These are phyloP conservation scores for Tamandua tetradactyla DNA, from an alignment of 2,797 vertebrate genomes.

Conservation along the genomic window DNA sequence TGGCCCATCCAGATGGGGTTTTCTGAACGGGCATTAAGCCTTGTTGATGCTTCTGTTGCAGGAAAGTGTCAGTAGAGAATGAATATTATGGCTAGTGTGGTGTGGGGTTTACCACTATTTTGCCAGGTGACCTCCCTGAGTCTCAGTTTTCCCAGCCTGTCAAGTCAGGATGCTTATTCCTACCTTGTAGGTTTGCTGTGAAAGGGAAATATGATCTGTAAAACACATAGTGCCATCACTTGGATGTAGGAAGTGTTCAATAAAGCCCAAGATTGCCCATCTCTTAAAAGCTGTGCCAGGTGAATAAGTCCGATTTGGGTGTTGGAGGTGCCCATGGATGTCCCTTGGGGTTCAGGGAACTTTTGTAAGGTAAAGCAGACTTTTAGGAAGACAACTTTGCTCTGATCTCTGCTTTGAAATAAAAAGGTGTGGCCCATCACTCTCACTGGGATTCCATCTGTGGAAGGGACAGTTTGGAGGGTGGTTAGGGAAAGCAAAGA, in stretches of 20 bases:
- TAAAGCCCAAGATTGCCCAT: neutral
- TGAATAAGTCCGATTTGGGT: neutral
- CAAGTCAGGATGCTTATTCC: neutral
- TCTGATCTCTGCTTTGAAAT: neutral
- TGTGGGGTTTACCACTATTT: neutral
- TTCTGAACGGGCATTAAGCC: too few relatives aligned
- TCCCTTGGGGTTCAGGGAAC: neutral
- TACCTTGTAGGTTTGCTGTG: neutral
- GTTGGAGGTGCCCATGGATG: neutral
- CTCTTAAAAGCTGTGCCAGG: neutral
- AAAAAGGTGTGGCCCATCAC: neutral
- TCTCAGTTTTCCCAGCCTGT: slow-evolving; percentile 8
- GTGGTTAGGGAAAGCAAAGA: neutral
- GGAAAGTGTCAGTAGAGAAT: neutral
- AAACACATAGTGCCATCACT: neutral
- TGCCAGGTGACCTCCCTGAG: neutral
- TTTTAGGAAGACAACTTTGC: neutral
- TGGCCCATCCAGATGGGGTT: too few relatives aligned
- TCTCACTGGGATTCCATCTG: accelerated
- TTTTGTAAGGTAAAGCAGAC: neutral
- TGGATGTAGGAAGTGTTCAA: neutral
- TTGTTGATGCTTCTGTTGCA: neutral
- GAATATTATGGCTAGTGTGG: neutral
- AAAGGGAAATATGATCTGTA: neutral
- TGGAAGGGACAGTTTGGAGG: neutral